A percentile compares a stretch with the other conserved stretches of the same genome.
These are phyloP conservation scores for Myodes glareolus DNA, from an alignment of 2,113 vertebrate genomes.

Conservation along the genomic window DNA sequence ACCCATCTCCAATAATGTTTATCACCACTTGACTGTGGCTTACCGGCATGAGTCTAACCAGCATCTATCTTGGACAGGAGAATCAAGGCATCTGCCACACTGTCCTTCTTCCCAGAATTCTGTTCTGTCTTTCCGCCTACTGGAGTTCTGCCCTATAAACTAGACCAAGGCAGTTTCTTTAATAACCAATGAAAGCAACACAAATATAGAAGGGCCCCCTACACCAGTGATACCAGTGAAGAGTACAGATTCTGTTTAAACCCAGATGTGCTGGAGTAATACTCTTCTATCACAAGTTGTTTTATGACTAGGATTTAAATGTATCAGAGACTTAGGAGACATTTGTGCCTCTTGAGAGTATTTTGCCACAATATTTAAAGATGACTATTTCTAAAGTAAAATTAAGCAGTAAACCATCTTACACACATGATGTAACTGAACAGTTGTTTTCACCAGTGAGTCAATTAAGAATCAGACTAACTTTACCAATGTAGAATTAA, in stretches of 20 bases:
- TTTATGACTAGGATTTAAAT: constrained; percentile 56
- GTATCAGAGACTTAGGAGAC: constrained; percentile 37
- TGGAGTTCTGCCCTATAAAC: too few relatives aligned
- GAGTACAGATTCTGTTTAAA: constrained; percentile 48
- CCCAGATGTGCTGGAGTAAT: constrained; percentile 37
- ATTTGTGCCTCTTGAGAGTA: constrained; percentile 23
- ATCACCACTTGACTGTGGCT: too few relatives aligned
- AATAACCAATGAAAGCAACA: too few relatives aligned
- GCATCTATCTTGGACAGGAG: too few relatives aligned
- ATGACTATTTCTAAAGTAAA: constrained; percentile 58
- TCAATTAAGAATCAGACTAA: constrained; percentile 65
- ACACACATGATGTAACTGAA: constrained; percentile 39
- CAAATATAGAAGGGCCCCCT: too few relatives aligned
- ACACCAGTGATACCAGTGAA: neutral
- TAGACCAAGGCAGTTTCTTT: too few relatives aligned
- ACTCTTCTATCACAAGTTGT: constrained; percentile 3
- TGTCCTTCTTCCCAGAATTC: too few relatives aligned
- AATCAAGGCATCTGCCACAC: too few relatives aligned
- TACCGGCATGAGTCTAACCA: too few relatives aligned
- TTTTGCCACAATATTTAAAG: constrained; percentile 41
- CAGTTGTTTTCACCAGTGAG: constrained; percentile 44
- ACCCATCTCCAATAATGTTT: too few relatives aligned
- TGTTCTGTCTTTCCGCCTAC: too few relatives aligned
- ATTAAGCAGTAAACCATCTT: constrained; percentile 33
- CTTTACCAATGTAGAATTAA: constrained; percentile 19